Evolutionary conservation across 2,797 vertebrate species (phyloP), one percentile per base, ranked within the genome.

Genomic region (Sandelia bainsii): DNA sequence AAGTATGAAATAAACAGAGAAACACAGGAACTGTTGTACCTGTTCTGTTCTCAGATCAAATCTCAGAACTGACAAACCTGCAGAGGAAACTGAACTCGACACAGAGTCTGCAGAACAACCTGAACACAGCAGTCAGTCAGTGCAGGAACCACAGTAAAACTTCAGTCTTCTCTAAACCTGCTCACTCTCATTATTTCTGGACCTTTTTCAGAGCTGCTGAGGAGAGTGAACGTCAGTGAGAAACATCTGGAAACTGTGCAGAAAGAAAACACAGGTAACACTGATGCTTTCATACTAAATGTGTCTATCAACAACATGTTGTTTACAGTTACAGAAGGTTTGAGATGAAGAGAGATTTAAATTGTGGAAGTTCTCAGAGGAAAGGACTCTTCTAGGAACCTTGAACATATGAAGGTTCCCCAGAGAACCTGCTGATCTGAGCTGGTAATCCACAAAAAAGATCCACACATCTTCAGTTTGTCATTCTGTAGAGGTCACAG

Each of bases 181-280:
- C 37, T 56, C 10, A 58, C 34, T 14, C 19, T 6, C 6, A 9
- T 5, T 11, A 22, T 23, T 5, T 9, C 16, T 27, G 6, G 49
- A 40, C 51, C 20, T 25, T 67, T 11, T 58, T 20, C 42, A 78
- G 76, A 23, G 12, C 4, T 72, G 34, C 29, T 58, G 23, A 62
- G 4, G 19, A 23, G 44, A 45, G 44, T 75, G 69, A 50, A 11
- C 9, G 8, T 17, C 2, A 22, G 6, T 1, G 71, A 58, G n/a
- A 27, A 62, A 20, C 58, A 63, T 2, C 32, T 83, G 40, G 22
- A 69, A 7, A 23, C 66, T 12, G 64, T 83, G 34, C 64, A 58
- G 49, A 58, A 19, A n/a, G 17, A 40, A 23, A 72, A 51, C 44
- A 37, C 64, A 82, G 63, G 79, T 84, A 61, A 65, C 29, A 22